Evolutionary conservation across 2,113 vertebrate species (phyloP), one percentile per base, ranked within the genome.

Genomic region (Lepisosteus osseus): DNA sequence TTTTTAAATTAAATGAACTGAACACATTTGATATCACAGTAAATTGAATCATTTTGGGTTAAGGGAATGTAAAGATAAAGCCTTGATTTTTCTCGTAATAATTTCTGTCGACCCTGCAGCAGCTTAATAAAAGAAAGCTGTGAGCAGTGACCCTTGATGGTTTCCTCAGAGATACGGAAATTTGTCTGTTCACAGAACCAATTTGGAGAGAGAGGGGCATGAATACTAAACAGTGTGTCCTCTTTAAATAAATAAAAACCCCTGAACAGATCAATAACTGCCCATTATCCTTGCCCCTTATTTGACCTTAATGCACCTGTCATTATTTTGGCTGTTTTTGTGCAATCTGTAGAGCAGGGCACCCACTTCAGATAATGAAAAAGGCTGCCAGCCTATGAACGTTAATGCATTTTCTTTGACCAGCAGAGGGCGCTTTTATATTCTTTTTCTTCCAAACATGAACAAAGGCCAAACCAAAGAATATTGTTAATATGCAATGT

Each of bases 391-490:
- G 29, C 29, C 29, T 61, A 14, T 61, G 13, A 61, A 6, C 6
- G 2, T 15, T 6, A 61, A 61, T 61, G 1, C 5, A 61, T 29
- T 29, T 7, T 61, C 17, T 29, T 6, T 57, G 14, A 11, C 71
- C 71, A 57, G 63, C 71, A 67, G 71, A 72, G 40, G 65, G 42
- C 61, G 71, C 64, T 54, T 72, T 66, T 66, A 43, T 69, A 17
- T 54, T 40, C 42, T 8, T 68, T 68, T 72, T 62, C 13, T 6
- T 61, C 15, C 44, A 29, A 59, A 59, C 42, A 51, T 6, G 5
- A 51, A 51, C 14, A 13, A 14, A 61, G 3, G 17, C 5, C 47
- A 51, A 51, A 51, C 5, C 47, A 51, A 51, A 51, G 1, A 51
- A 51, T 9, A 6, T 5, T 51, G 47, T 51, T 51, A 5, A 51